A percentile compares a stretch with the other conserved stretches of the same genome.
These are phyloP conservation scores for Parascotia fuliginaria DNA, from an alignment of 2,888 invertebrate species.

Conservation along the genomic window DNA sequence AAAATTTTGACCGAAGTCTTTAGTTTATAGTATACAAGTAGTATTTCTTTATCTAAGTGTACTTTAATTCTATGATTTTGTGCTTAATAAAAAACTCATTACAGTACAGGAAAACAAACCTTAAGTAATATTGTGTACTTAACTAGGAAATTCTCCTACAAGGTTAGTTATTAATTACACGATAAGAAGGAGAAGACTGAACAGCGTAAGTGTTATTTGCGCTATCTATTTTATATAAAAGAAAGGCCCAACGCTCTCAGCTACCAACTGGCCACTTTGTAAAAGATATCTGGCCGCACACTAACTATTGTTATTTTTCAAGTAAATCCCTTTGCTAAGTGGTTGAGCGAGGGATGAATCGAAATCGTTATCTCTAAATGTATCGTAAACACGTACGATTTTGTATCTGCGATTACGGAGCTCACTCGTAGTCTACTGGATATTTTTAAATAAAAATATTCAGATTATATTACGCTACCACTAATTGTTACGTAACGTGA, in stretches of 20 bases:
- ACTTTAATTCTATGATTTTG: no score
- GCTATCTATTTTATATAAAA: not conserved
- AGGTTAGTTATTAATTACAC: not conserved
- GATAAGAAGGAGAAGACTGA: not conserved
- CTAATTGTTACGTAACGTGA: conserved; percentile 7
- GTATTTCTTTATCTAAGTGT: no score
- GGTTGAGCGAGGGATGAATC: conserved; percentile 32
- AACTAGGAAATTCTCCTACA: no score
- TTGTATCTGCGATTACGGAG: conserved; percentile 15
- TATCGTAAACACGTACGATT: conserved; percentile 32
- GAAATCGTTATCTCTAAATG: conserved; percentile 33
- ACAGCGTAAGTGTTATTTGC: not conserved
- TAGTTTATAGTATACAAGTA: no score
- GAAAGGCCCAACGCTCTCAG: not conserved
- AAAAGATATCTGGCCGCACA: conserved; percentile 24
- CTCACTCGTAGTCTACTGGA: conserved; percentile 16
- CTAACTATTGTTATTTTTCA: conserved; percentile 35
- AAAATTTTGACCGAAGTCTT: no score
- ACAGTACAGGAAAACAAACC: no score
- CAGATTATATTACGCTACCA: conserved; percentile 15
- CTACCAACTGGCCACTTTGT: conserved; percentile 23
- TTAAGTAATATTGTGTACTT: no score
- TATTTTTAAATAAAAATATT: no score
- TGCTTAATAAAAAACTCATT: no score
- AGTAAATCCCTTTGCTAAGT: conserved; percentile 33